Evolutionary conservation across 2,888 invertebrate genomes (phyloP).

Genomic region (Xestia ashworthii): DNA sequence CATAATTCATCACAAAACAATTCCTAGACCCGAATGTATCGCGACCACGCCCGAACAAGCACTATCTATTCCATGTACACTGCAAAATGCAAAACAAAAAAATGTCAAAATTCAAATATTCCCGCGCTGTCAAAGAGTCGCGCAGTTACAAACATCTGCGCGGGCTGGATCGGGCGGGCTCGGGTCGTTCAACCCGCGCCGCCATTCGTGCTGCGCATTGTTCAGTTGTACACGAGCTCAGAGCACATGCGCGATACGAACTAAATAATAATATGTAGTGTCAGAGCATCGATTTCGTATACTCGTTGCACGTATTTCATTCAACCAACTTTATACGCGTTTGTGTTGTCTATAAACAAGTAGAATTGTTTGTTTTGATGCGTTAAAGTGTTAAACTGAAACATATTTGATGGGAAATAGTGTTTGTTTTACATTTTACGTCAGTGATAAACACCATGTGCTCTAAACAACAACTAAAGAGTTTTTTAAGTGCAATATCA

Average conservation of each 20-base stretch:
- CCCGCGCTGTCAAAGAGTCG: conserved; percentile 51
- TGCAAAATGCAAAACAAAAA: not conserved
- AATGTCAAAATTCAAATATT: conserved; percentile 51
- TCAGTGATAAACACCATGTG: conserved; percentile 39
- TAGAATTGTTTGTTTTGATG: not conserved
- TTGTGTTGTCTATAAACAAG: conserved; percentile 21
- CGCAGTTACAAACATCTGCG: conserved; percentile 44
- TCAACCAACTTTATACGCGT: conserved; percentile 32
- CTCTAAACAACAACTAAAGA: conserved; percentile 51
- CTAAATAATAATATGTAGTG: not conserved
- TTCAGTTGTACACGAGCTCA: conserved; percentile 52
- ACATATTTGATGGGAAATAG: not conserved
- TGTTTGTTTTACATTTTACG: conserved; percentile 1
- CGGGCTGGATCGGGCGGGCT: conserved; percentile 9
- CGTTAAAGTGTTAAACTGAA: not conserved
- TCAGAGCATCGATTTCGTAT: conserved; percentile 50
- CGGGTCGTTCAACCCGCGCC: conserved; percentile 49
- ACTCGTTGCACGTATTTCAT: conserved; percentile 22
- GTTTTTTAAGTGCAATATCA: conserved; percentile 66
- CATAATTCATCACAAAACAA: too few relatives aligned
- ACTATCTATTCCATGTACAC: too few relatives aligned
- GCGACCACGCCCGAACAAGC: too few relatives aligned
- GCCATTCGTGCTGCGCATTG: conserved; percentile 52
- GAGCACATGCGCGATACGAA: conserved; percentile 61
- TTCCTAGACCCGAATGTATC: too few relatives aligned